Conservation (phyloP, 64 coral and sea anemone species). For the Catalaphyllia jardinei region DNA sequence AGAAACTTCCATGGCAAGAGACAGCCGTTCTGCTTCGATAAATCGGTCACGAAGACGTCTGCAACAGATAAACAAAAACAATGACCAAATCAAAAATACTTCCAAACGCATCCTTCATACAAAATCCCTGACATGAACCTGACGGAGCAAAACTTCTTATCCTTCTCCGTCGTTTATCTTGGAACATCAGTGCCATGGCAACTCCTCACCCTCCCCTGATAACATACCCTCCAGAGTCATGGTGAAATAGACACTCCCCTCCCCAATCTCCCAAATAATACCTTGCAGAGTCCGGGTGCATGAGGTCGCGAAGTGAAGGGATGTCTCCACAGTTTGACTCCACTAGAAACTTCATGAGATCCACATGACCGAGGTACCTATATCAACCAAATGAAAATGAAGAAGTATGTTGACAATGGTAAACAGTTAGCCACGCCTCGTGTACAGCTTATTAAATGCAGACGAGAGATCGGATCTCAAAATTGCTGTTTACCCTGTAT, state of each 20-base stretch:
- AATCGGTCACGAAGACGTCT: constrained; percentile 94
- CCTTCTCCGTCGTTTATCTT: too few relatives aligned
- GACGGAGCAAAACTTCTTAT: too few relatives aligned
- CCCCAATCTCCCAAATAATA: neutral
- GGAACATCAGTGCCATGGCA: neutral
- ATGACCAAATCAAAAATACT: neutral
- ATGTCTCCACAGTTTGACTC: constrained; percentile 98
- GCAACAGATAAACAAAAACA: neutral
- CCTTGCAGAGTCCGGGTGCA: constrained; percentile 92
- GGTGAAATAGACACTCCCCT: neutral
- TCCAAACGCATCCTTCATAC: neutral
- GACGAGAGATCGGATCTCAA: too few relatives aligned
- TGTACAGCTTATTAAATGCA: neutral
- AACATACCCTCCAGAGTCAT: neutral
- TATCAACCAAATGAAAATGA: neutral
- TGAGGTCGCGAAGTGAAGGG: constrained; percentile 86
- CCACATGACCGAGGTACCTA: constrained; percentile 93
- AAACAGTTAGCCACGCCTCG: too few relatives aligned
- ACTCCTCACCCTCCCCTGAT: neutral
- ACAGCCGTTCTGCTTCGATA: constrained; percentile 90
- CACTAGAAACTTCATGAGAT: constrained; percentile 95
- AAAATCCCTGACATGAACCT: too few relatives aligned
- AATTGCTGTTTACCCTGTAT: too few relatives aligned
- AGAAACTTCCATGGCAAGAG: constrained; percentile 95
- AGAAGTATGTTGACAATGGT: neutral